Evolutionary conservation across 2,113 vertebrate genomes (phyloP), one percentile per base, ranked within the genome.

Genomic region (Gulo gulo): DNA sequence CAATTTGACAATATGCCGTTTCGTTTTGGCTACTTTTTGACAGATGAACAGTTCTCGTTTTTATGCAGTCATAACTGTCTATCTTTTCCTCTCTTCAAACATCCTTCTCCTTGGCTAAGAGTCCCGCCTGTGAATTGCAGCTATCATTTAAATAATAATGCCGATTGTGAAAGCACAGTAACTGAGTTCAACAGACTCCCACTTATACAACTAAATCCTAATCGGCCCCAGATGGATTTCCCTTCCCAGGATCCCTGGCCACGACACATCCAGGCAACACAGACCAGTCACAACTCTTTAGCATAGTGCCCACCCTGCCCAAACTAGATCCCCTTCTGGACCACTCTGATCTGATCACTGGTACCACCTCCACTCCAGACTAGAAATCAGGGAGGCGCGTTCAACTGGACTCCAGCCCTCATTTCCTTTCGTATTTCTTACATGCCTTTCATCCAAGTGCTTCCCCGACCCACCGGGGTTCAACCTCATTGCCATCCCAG

Each of bases 11-110:
- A 89, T 34, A 78, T 61, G 85, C 61, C 86, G 96, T 94, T 95
- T 96, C 96, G 90, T 96, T 97, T 95, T 55, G 73, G 61, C 47
- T 95, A 83, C 85, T 96, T 90, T 98, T 73, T 89, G 87, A 98
- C 94, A 94, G 78, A 96, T 79, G 73, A 97, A 63, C 94, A 84
- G 83, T 63, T 89, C 42, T 96, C 79, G 80, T 96, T 97, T 96
- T 97, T 95, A 92, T 89, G 61, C 89, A 97, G 96, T 97, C 73
- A 80, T 95, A 95, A 93, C 73, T 92, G 74, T 95, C 45, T 4
- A 85, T 93, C 76, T 94, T 95, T 91, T 95, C 86, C 39, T 96
- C 85, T 95, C 89, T 95, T 97, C 86, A 93, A 96, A 91, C 31
- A 65, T 36, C 55, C 42, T 94, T 93, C 76, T 95, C 52, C 87